Evolutionary conservation across 2,888 invertebrate genomes (phyloP).

Genomic region (Dicranocentrus wangi): DNA sequence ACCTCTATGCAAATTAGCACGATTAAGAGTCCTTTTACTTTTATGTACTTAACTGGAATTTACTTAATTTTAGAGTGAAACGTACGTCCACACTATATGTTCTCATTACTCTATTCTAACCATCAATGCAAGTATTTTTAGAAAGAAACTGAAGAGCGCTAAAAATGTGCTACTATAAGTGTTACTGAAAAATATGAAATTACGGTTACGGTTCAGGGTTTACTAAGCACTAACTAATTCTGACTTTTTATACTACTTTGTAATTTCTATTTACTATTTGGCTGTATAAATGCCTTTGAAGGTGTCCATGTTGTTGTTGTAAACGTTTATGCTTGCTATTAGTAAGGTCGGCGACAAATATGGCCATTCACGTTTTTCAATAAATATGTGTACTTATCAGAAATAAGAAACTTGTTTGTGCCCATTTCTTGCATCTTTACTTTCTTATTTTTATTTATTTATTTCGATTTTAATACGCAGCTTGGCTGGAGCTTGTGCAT

Average conservation of each 20-base stretch:
- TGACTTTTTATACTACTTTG: conserved; percentile 53
- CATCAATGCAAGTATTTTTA: conserved; percentile 51
- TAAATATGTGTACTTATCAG: not conserved
- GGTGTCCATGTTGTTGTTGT: conserved; percentile 42
- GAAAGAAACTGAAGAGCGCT: not conserved
- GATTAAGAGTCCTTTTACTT: not conserved
- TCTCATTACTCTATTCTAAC: conserved; percentile 54
- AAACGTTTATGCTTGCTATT: conserved; percentile 29
- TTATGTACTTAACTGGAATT: not conserved
- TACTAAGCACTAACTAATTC: conserved; percentile 39
- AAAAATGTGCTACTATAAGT: conserved; percentile 47
- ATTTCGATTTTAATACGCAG: no score
- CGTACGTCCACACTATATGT: conserved; percentile 33
- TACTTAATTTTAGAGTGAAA: conserved; percentile 18
- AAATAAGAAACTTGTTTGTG: no score
- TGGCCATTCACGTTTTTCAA: not conserved
- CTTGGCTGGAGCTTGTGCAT: no score
- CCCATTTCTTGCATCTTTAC: no score
- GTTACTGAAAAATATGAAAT: not conserved
- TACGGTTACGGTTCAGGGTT: conserved; percentile 50
- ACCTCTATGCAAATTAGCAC: conserved; percentile 14
- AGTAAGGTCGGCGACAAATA: not conserved
- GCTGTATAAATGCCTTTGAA: conserved; percentile 50
- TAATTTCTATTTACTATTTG: conserved; percentile 19
- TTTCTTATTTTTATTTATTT: no score